phyloP scores from a whole-genome alignment of 2,888 invertebrate species.

The Melikaiella ostensackeni region DNA sequence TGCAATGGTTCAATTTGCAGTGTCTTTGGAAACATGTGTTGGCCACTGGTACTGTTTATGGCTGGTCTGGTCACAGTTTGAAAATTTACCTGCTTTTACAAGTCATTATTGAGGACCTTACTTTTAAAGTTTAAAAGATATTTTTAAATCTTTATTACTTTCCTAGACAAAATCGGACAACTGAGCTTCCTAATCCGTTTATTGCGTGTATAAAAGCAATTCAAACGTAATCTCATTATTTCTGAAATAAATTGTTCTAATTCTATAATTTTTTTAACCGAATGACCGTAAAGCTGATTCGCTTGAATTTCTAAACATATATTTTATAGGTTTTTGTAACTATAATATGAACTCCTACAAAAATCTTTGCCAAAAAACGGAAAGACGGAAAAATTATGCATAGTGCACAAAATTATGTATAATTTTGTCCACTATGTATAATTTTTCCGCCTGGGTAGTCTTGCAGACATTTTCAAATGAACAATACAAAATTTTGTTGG shows the following conservation, averaged over 20 bases:
- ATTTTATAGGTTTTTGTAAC: too few species aligned
- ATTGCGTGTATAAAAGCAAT: neutral
- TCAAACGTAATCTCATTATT: neutral
- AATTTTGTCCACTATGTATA: too few species aligned
- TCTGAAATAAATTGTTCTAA: neutral
- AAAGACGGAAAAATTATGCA: too few species aligned
- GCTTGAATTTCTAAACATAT: too few species aligned
- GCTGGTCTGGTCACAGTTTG: neutral
- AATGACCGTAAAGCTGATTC: too few species aligned
- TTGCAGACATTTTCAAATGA: too few species aligned
- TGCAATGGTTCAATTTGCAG: neutral
- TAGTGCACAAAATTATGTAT: too few species aligned
- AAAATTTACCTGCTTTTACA: neutral
- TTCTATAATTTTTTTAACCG: too few species aligned
- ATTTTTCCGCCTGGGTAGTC: too few species aligned
- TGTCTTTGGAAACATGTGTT: neutral
- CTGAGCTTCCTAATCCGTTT: neutral
- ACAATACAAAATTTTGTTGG: too few species aligned
- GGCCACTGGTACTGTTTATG: neutral
- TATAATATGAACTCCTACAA: too few species aligned
- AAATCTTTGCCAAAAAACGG: too few species aligned
- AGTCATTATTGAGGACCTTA: neutral
- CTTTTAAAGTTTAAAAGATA: neutral
- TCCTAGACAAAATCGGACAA: neutral
- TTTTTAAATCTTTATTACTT: neutral